Conservation (phyloP, 1,140 invertebrate genomes). For the Adoxophyes honmai region DNA sequence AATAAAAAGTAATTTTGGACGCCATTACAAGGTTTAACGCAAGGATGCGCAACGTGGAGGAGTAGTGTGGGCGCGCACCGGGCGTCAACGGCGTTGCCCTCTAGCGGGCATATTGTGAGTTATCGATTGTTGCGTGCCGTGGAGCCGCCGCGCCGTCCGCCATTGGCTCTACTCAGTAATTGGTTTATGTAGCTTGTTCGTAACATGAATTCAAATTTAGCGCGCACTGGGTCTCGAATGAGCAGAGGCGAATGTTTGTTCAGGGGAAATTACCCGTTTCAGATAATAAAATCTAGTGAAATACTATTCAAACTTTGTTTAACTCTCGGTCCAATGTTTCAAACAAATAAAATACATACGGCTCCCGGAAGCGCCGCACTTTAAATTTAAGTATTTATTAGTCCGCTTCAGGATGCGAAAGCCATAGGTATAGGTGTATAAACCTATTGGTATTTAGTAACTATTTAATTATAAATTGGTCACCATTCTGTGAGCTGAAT, state of each 20-base stretch:
- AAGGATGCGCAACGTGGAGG: constrained; percentile 67
- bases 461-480: no score
- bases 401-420: no score
- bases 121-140: constrained; percentile 74
- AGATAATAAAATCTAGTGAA: constrained; percentile 66
- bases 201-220: constrained; percentile 76
- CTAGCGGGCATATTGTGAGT: constrained; percentile 75
- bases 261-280: constrained; percentile 60
- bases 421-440: no score
- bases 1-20: constrained; percentile 23
- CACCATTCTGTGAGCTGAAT: no score
- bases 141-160: constrained; percentile 44
- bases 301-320: constrained; percentile 59
- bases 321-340: constrained; percentile 32
- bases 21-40: constrained; percentile 49
- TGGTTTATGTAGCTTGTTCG: constrained; percentile 71
- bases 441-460: no score
- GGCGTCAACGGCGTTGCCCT: constrained; percentile 61
- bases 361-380: background rate
- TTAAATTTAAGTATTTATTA: constrained; percentile 1
- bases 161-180: constrained; percentile 70
- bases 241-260: constrained; percentile 60
- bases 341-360: constrained; percentile 27
- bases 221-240: constrained; percentile 61
- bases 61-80: constrained; percentile 71